Evolutionary conservation across 2,113 vertebrate genomes (phyloP).

Genomic region (Nansenia antarctica): DNA sequence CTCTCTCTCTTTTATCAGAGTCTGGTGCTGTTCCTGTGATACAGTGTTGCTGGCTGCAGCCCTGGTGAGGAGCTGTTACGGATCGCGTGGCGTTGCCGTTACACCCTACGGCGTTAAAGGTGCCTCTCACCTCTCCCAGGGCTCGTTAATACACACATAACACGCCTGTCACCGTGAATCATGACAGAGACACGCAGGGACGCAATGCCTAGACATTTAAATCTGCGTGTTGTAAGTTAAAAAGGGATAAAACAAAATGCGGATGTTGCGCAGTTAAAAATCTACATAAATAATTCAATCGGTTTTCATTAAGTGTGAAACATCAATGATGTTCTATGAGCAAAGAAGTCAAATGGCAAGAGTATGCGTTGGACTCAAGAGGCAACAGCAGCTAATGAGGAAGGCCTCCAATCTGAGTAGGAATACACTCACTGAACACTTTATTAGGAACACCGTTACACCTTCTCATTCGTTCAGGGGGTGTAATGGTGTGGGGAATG

Average conservation of each 20-base stretch:
- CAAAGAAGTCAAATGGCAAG: constrained; percentile 42
- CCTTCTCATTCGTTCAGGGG: too few relatives aligned
- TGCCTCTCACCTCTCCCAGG: constrained; percentile 86
- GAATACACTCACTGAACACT: background rate
- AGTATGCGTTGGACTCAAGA: constrained; percentile 1
- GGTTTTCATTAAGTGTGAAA: background rate
- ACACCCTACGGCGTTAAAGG: constrained; percentile 92
- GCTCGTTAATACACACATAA: constrained; percentile 71
- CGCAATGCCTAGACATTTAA: background rate
- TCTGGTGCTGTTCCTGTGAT: constrained; percentile 91
- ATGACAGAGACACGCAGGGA: constrained; percentile 47
- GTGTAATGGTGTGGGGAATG: too few relatives aligned
- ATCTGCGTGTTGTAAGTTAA: background rate
- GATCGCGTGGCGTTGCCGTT: constrained; percentile 93
- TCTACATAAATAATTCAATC: background rate
- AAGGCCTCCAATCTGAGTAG: background rate
- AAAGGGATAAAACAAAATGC: background rate
- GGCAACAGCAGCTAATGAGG: constrained; percentile 1
- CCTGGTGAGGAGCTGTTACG: constrained; percentile 96
- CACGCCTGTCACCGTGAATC: constrained; percentile 49
- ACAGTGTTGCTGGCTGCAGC: constrained; percentile 95
- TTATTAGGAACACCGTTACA: too few relatives aligned
- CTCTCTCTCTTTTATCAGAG: constrained; percentile 75
- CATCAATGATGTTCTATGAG: background rate
- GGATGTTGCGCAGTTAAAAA: background rate